Evolutionary conservation across 2,888 invertebrate species (phyloP).

Genomic region (Epicampocera succincta): DNA sequence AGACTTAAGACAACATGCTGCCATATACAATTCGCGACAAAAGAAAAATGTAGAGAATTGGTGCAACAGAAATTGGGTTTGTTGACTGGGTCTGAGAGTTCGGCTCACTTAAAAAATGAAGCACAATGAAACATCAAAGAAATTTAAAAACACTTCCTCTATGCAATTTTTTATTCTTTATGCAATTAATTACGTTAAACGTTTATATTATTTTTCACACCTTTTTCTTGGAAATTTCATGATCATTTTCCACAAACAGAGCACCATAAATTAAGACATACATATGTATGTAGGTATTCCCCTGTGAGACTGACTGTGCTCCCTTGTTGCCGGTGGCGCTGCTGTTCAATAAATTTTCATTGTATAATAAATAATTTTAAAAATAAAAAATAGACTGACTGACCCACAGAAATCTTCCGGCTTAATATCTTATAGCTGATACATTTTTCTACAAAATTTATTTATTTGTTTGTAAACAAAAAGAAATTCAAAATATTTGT

Average conservation of each 20-base stretch:
- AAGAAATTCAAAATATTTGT: constrained; percentile 36
- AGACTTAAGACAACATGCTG: no score
- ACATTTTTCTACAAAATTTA: constrained; percentile 21
- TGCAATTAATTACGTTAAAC: no score
- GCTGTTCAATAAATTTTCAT: constrained; percentile 24
- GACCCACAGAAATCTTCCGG: constrained; percentile 39
- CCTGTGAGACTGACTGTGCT: neutral
- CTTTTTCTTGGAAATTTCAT: neutral
- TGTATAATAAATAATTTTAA: neutral
- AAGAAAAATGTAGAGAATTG: no score
- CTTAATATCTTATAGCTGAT: constrained; percentile 31
- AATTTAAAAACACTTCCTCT: neutral
- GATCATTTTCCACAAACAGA: neutral
- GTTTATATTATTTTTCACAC: constrained; percentile 5
- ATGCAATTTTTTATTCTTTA: neutral
- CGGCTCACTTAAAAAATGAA: no score
- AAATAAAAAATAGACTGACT: neutral
- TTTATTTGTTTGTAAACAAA: neutral
- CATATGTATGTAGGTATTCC: no score
- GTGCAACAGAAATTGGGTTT: no score
- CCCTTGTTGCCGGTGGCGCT: constrained; percentile 4
- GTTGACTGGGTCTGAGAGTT: no score
- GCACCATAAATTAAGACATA: neutral
- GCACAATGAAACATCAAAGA: no score
- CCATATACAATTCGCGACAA: no score